phyloP scores from a whole-genome alignment of 2,797 vertebrate species.

The Austrolebias charrua region DNA sequence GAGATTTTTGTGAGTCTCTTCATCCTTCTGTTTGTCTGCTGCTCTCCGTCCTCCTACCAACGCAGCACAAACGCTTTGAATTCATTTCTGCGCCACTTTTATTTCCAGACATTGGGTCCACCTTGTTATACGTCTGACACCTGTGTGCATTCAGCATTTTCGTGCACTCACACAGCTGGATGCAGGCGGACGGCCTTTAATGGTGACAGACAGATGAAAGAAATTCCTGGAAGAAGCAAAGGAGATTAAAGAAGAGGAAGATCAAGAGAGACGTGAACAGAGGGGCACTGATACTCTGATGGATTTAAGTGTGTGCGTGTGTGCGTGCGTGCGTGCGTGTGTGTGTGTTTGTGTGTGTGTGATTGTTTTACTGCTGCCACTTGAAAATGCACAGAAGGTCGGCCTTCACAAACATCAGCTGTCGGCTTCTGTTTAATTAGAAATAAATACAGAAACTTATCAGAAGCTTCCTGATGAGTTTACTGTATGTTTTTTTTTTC shows the following conservation, averaged over 20 bases:
- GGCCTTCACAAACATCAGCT: slow-evolving; percentile 47
- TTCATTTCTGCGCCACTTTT: slow-evolving; percentile 8
- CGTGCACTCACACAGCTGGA: slow-evolving; percentile 6
- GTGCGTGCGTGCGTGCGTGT: slow-evolving; percentile 4
- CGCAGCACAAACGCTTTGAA: slow-evolving; percentile 5
- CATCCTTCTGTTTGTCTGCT: slow-evolving; percentile 3
- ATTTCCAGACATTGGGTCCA: slow-evolving; percentile 9
- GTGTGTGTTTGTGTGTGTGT: neutral
- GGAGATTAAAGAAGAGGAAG: slow-evolving; percentile 58
- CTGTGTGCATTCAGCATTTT: slow-evolving; percentile 5
- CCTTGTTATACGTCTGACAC: slow-evolving; percentile 2
- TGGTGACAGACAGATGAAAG: slow-evolving; percentile 45
- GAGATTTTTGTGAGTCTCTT: neutral
- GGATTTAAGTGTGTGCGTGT: slow-evolving; percentile 23
- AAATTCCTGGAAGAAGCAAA: slow-evolving; percentile 29
- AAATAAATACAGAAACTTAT: slow-evolving; percentile 4
- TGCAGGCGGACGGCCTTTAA: slow-evolving; percentile 31
- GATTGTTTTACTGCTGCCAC: slow-evolving; percentile 1
- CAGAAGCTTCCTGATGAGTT: neutral
- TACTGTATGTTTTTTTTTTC: neutral
- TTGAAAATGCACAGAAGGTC: slow-evolving; percentile 24
- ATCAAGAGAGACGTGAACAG: slow-evolving; percentile 46
- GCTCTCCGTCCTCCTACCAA: neutral
- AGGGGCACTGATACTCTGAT: slow-evolving; percentile 38
- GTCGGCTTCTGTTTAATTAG: slow-evolving; percentile 24